These are phyloP conservation scores for Drosophila phalerata DNA, from an alignment of 2,888 invertebrate genomes.

Conservation along the genomic window DNA sequence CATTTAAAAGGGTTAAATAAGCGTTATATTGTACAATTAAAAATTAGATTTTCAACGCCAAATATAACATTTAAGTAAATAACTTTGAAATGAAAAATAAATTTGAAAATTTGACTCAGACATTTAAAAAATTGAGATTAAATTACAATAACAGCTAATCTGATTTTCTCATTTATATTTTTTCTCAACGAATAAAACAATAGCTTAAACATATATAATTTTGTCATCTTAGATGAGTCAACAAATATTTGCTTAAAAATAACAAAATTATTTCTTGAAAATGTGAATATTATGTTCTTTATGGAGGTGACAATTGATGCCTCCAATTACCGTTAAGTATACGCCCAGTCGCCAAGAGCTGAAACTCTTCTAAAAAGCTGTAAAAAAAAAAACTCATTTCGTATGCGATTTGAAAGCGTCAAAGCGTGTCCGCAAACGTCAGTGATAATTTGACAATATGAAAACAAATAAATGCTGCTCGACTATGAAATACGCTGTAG, in stretches of 20 bases:
- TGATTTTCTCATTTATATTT: not conserved
- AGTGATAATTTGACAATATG: slow-evolving; percentile 49
- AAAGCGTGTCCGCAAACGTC: slow-evolving; percentile 73
- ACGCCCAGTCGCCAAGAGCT: slow-evolving; percentile 32
- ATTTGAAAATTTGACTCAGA: not conserved
- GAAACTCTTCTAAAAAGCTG: slow-evolving; percentile 11
- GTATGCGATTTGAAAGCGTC: slow-evolving; percentile 62
- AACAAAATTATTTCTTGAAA: slow-evolving; percentile 34
- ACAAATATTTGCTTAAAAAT: slow-evolving; percentile 1
- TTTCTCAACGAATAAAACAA: not conserved
- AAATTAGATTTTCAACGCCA: not conserved
- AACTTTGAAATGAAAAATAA: not conserved
- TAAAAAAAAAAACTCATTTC: slow-evolving; percentile 43
- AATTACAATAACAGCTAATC: not conserved
- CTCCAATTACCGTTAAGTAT: slow-evolving; percentile 57
- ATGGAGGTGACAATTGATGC: slow-evolving; percentile 45
- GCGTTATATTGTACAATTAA: not conserved
- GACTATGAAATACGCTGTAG: slow-evolving; percentile 15
- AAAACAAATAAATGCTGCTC: not conserved
- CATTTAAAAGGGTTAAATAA: not conserved
- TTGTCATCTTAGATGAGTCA: slow-evolving; percentile 18
- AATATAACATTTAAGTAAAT: not conserved
- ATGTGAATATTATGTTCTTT: slow-evolving; percentile 17
- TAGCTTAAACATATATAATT: slow-evolving; percentile 2
- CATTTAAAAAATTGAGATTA: not conserved